Percentiles rank a stretch among this genome's conserved stretches.
phyloP scores from a whole-genome alignment of 2,797 vertebrate species.

The Takifugu rubripes region DNA sequence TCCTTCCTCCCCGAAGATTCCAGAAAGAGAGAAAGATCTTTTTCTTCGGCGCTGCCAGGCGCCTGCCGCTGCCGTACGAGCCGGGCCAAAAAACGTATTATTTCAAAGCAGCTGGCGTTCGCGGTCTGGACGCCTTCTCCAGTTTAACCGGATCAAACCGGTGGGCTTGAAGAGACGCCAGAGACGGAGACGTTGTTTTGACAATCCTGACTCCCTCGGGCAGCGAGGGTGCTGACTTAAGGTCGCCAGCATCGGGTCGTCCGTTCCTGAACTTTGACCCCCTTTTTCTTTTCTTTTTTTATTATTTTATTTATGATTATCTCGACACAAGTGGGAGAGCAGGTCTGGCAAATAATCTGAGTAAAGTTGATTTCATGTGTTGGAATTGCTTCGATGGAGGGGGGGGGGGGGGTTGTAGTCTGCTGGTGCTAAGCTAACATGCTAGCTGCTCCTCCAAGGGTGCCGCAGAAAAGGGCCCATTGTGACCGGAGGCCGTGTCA shows the following conservation, averaged over 20 bases:
- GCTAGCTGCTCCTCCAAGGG: conserved; percentile 24
- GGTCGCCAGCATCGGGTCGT: not conserved
- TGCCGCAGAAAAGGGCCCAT: conserved; percentile 59
- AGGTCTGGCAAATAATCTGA: too few species aligned
- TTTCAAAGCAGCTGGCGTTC: conserved; percentile 7
- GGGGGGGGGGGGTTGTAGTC: too few species aligned
- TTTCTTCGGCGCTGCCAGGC: conserved; percentile 77
- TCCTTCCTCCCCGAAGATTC: conserved; percentile 69
- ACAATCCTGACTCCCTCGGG: not conserved
- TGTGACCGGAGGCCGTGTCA: conserved; percentile 66
- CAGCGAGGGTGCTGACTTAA: not conserved
- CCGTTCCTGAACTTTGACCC: not conserved
- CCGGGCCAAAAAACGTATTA: conserved; percentile 46
- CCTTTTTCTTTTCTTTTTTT: conserved; percentile 8
- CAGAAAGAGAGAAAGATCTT: conserved; percentile 73
- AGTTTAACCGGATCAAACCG: conserved; percentile 8
- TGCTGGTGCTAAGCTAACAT: not conserved
- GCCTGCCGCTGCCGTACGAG: conserved; percentile 61
- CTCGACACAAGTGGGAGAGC: too few species aligned
- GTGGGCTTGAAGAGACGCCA: conserved; percentile 1
- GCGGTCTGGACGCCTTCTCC: conserved; percentile 6
- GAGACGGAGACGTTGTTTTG: not conserved
- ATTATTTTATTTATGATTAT: too few species aligned
- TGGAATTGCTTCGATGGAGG: too few species aligned
- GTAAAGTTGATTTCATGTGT: too few species aligned